Evolutionary conservation across 2,888 invertebrate genomes (phyloP), one percentile per base, ranked within the genome.

Genomic region (Pollenia amentaria): DNA sequence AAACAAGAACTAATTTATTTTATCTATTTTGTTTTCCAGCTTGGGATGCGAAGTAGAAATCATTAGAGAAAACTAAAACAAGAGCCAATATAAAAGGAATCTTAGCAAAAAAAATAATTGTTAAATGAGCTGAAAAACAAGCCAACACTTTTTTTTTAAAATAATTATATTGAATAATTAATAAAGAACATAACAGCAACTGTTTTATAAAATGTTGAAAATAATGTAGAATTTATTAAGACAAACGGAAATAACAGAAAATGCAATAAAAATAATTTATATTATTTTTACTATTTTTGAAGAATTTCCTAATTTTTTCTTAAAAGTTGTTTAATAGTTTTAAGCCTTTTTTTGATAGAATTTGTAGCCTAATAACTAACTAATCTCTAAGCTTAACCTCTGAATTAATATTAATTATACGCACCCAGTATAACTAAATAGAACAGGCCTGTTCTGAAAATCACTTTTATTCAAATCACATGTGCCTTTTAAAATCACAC

Each of bases 1-100:
- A 77, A 77, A 57, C 62, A 75, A 77, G 69, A 78, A 69, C 69
- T 70, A 79, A 79, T 79, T 79, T 79, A 79, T 79, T 79, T 79
- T 79, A 79, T 79, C 69, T 69, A 16, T 79, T 79, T 60, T 70
- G 69, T 21, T 79, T 48, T 62, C 3, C 16, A 48, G 48, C 57
- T 10, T 42, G 40, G 70, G 69, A 51, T 48, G 10, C 51, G 78
- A 51, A 48, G 18, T 79, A 21, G 60, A 51, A 79, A 79, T 79
- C 78, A 70, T 70, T 79, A 60, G 78, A 60, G 69, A 70, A 60
- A 42, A 70, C 78, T 40, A 64, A 53, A 53, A 55, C 75, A 64
- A 9, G 40, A 51, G 51, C 51, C 51, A 62, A 51, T 18, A 40
- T 46, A 18, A 38, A 51, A 48, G 18, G 29, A 57, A 42, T 9